These are phyloP conservation scores for Odontomachus brunneus DNA, from an alignment of 1,140 invertebrate genomes.

Conservation along the genomic window DNA sequence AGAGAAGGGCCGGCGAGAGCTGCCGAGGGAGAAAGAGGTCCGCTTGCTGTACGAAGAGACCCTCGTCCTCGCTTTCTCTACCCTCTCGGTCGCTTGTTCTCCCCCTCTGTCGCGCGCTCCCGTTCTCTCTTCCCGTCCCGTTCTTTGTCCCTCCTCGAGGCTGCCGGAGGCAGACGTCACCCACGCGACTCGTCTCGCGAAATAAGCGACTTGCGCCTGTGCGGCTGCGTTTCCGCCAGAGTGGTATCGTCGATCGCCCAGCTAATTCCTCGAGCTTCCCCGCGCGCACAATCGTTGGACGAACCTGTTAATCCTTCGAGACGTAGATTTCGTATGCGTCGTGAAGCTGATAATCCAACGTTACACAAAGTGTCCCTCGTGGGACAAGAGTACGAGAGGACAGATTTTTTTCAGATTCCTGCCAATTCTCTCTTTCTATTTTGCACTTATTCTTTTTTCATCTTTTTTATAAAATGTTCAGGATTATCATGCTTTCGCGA, in stretches of 20 bases:
- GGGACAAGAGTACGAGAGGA: not conserved
- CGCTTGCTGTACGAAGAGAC: not conserved
- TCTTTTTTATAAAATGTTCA: too few relatives aligned
- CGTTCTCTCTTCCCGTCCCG: constrained; percentile 14
- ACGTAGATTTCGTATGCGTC: not conserved
- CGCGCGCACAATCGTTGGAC: not conserved
- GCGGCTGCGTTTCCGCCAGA: constrained; percentile 47
- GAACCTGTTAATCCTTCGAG: constrained; percentile 25
- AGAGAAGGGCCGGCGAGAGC: constrained; percentile 22
- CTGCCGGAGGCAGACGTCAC: constrained; percentile 52
- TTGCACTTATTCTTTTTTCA: too few relatives aligned
- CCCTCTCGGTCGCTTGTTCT: not conserved
- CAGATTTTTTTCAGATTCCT: not conserved
- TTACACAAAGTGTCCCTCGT: not conserved
- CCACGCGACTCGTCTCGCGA: constrained; percentile 55
- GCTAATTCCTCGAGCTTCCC: constrained; percentile 42
- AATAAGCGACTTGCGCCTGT: constrained; percentile 52
- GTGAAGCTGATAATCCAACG: not conserved
- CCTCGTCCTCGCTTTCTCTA: not conserved
- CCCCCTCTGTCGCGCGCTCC: not conserved
- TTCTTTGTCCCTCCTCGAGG: constrained; percentile 27
- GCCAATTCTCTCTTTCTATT: not conserved
- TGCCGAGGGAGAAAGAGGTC: not conserved
- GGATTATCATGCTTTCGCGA: too few relatives aligned
- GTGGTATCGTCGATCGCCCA: constrained; percentile 52